Evolutionary conservation across 2,888 invertebrate genomes (phyloP).

Genomic region (Thecocarcelia acutangulata): DNA sequence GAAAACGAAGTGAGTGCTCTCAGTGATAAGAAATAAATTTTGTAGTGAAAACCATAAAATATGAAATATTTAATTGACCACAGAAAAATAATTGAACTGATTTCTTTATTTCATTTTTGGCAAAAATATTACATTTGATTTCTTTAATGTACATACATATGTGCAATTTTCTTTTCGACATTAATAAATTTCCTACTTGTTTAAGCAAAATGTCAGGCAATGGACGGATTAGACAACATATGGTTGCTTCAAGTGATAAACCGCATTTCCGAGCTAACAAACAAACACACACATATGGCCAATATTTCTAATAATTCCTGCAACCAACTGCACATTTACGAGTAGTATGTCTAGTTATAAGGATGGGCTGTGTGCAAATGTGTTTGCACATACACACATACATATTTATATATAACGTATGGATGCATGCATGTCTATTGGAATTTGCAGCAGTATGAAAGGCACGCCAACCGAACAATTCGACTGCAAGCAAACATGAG

Average conservation of each 20-base stretch:
- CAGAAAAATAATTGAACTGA: conserved; percentile 44
- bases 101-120: conserved; percentile 22
- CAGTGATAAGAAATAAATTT: conserved; percentile 35
- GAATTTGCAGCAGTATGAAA: no score
- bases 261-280: conserved; percentile 30
- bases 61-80: conserved; percentile 54
- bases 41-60: conserved; percentile 36
- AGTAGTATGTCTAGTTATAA: neutral
- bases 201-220: neutral
- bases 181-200: neutral
- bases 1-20: neutral
- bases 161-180: no score
- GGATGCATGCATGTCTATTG: no score
- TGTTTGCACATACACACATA: no score
- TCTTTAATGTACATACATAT: no score
- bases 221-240: conserved; percentile 19
- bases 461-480: conserved; percentile 6
- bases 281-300: conserved; percentile 24
- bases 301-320: conserved; percentile 27
- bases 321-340: conserved; percentile 4
- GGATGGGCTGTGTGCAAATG: conserved; percentile 3
- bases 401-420: no score
- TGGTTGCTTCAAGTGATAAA: conserved; percentile 51
- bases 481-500: conserved; percentile 24
- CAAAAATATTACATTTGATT: conserved; percentile 23